Conservation (phyloP, 2,888 invertebrate genomes). For the Drosophila trichaetosa region DNA sequence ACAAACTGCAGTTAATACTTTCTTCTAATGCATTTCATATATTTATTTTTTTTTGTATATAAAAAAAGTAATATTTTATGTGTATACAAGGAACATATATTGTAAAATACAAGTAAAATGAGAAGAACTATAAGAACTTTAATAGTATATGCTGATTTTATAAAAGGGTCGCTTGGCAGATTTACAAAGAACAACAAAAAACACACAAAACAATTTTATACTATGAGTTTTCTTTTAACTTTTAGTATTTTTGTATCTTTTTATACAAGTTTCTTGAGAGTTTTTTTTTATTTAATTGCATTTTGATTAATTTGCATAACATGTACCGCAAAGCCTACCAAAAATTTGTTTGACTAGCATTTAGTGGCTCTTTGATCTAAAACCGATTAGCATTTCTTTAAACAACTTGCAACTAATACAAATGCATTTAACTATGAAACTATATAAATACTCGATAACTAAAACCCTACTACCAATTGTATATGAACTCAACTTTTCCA, state of each 20-base stretch:
- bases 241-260: conserved; percentile 14
- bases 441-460: conserved; percentile 38
- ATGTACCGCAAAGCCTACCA: conserved; percentile 67
- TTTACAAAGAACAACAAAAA: conserved; percentile 40
- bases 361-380: conserved; percentile 71
- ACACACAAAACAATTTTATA: conserved; percentile 36
- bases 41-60: conserved; percentile 34
- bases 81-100: conserved; percentile 27
- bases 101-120: conserved; percentile 28
- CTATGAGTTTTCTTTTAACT: conserved; percentile 17
- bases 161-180: conserved; percentile 39
- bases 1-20: conserved; percentile 25
- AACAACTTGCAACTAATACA: conserved; percentile 62
- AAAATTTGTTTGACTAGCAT: conserved; percentile 73
- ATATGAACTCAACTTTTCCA: conserved; percentile 62
- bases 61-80: conserved; percentile 14
- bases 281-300: conserved; percentile 60
- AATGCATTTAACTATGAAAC: conserved; percentile 35
- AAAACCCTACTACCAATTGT: conserved; percentile 55
- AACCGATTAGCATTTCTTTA: conserved; percentile 69
- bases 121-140: conserved; percentile 16
- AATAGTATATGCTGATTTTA: conserved; percentile 15
- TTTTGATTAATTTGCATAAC: conserved; percentile 74
- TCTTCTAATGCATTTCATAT: conserved; percentile 20
- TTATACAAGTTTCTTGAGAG: conserved; percentile 22